phyloP scores from a whole-genome alignment of 2,113 vertebrate genomes.

The Anarrhichthys ocellatus region DNA sequence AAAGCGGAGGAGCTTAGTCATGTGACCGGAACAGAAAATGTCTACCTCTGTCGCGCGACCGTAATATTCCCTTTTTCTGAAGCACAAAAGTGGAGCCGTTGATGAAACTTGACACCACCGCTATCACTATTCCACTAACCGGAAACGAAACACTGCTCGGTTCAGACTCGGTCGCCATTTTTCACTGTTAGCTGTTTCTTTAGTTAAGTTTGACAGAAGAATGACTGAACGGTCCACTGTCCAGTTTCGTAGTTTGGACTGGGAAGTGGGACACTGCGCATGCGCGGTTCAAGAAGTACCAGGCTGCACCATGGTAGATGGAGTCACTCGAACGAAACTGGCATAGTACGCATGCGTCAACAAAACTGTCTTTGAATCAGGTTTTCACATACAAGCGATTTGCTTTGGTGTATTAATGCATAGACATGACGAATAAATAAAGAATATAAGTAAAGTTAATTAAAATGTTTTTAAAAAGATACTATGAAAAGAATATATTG shows the following conservation, averaged over 20 bases:
- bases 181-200: background rate
- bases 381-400: too few species aligned
- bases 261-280: constrained; percentile 43
- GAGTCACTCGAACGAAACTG: background rate
- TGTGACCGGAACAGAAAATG: background rate
- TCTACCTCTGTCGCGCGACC: constrained; percentile 89
- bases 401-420: background rate
- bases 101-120: constrained; percentile 92
- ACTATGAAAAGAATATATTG: background rate
- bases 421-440: background rate
- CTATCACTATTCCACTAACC: constrained; percentile 86
- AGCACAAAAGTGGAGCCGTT: constrained; percentile 96
- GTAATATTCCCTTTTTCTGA: constrained; percentile 94
- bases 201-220: background rate
- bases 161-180: constrained; percentile 41
- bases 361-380: too few species aligned
- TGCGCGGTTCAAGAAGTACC: background rate
- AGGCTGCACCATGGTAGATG: background rate
- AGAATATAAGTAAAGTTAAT: background rate
- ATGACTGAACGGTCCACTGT: background rate
- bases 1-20: background rate
- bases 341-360: background rate
- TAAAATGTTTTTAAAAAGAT: background rate
- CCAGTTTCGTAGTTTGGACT: background rate
- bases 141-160: constrained; percentile 16